phyloP scores from a whole-genome alignment of 1,140 invertebrate species.

The Holotrichia oblita region DNA sequence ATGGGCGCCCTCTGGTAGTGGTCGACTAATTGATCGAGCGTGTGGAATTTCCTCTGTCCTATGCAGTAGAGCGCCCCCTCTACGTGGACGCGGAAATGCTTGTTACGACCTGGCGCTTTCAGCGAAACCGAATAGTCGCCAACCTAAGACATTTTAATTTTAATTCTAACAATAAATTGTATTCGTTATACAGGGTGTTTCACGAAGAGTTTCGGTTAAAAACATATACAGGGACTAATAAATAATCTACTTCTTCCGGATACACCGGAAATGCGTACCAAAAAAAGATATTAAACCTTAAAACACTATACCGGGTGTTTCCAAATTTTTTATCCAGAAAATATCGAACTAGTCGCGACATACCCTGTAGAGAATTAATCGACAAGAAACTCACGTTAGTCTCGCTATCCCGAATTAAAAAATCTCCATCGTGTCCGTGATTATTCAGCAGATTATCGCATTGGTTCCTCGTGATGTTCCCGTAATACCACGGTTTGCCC shows the following conservation, averaged over 20 bases:
- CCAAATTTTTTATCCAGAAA: too few relatives aligned
- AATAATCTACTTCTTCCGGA: too few relatives aligned
- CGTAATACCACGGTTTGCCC: conserved; percentile 96
- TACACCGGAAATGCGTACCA: too few relatives aligned
- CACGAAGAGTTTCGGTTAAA: too few relatives aligned
- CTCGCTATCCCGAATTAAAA: conserved; percentile 97
- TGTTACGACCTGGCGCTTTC: conserved; percentile 97
- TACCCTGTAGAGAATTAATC: too few relatives aligned
- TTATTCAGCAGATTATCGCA: conserved; percentile 95
- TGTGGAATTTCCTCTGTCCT: conserved; percentile 96
- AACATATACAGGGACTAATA: too few relatives aligned
- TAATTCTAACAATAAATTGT: too few relatives aligned
- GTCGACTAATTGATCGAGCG: conserved; percentile 95
- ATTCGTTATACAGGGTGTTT: too few relatives aligned
- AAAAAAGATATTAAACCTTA: too few relatives aligned
- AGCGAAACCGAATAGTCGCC: conserved; percentile 98
- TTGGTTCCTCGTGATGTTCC: conserved; percentile 91
- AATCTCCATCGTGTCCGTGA: conserved; percentile 96
- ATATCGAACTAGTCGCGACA: too few relatives aligned
- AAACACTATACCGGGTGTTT: too few relatives aligned
- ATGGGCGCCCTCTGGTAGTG: conserved; percentile 99
- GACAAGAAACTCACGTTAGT: conserved; percentile 88
- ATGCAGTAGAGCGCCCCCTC: conserved; percentile 95
- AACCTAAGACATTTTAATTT: conserved; percentile 86
- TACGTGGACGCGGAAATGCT: conserved; percentile 98